A percentile compares a stretch with the other conserved stretches of the same genome.
phyloP scores from a whole-genome alignment of 2,888 invertebrate genomes.

The Eumacrocentrus americanus region DNA sequence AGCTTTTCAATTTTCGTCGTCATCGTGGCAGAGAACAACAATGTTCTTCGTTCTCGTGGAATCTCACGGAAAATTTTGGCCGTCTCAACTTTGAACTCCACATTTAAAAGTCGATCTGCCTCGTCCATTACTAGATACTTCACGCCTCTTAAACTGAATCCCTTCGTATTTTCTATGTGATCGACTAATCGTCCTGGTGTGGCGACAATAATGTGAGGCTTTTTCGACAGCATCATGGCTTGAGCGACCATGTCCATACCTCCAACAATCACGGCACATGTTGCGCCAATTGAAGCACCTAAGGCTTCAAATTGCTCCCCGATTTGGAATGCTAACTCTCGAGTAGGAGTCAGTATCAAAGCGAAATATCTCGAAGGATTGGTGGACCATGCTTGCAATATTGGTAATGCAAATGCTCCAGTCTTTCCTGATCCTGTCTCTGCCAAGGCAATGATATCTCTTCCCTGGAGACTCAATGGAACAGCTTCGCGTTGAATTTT shows the following conservation, averaged over 20 bases:
- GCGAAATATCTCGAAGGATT: conserved; percentile 95
- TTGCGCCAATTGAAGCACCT: conserved; percentile 90
- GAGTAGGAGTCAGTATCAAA: conserved; percentile 91
- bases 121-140: conserved; percentile 98
- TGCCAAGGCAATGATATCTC: conserved; percentile 78
- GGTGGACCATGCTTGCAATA: conserved; percentile 87
- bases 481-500: conserved; percentile 95
- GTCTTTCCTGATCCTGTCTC: conserved; percentile 96
- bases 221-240: conserved; percentile 86
- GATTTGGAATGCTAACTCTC: conserved; percentile 98
- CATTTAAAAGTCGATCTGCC: conserved; percentile 97
- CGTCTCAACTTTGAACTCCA: conserved; percentile 98
- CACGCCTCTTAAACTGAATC: conserved; percentile 87
- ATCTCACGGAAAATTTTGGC: conserved; percentile 93
- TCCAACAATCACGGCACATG: conserved; percentile 96
- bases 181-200: conserved; percentile 96
- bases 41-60: conserved; percentile 89
- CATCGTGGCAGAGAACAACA: conserved; percentile 98
- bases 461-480: conserved; percentile 88
- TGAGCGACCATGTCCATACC: conserved; percentile 99
- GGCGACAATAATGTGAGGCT: conserved; percentile 96
- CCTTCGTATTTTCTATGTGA: conserved; percentile 97
- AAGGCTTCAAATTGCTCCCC: conserved; percentile 98
- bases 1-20: conserved; percentile 96
- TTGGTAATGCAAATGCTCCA: conserved; percentile 96